Base-by-base conservation (phyloP, 2,888 invertebrate species). In the Volucella inflata region DNA sequence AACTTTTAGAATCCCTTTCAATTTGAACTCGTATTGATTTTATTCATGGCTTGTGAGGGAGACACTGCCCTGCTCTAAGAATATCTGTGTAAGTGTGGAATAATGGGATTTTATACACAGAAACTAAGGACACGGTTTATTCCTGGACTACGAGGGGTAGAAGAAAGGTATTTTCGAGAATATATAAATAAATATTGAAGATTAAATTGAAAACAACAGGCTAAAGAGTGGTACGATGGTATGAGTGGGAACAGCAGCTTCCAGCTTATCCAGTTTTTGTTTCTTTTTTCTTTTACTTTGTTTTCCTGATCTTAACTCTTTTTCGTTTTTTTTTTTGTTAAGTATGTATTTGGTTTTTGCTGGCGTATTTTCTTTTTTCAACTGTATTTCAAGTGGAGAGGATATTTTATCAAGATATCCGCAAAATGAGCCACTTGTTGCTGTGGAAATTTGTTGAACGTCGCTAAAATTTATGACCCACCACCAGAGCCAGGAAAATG, bases 391-490 rank as follows among this genome's bases (percentile, higher is more conserved):
- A 64, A 71, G 76, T 71, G 72, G 70, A 14, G 38, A 81, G 85
- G 75, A 85, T 85, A 87, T 87, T 78, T 75, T 82, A 81, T 87
- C 82, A 87, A 77, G 82, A 82, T 87, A 82, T 87, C 87, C 82
- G 59, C 70, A 78, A 87, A 87, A 87, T 87, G 87, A 89, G 88
- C 89, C 90, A 91, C 91, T 91, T 91, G 91, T 91, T 91, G 91
- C 91, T 67, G 50, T 30, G 76, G 88, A 88, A 89, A 91, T 90
- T 91, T 91, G 91, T 91, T 90, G 90, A 91, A 91, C 89, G 90
- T 90, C 90, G 89, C 89, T 90, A 87, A 89, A 90, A 91, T 91
- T 91, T 92, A 91, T 91, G 89, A 89, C 90, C 90, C 83, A 78
- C 88, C 76, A 87, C 77, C 76, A 79, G 30, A 30, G 30, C 30